phyloP scores from a whole-genome alignment of 2,888 invertebrate genomes.

The Scaptomyza flava region DNA sequence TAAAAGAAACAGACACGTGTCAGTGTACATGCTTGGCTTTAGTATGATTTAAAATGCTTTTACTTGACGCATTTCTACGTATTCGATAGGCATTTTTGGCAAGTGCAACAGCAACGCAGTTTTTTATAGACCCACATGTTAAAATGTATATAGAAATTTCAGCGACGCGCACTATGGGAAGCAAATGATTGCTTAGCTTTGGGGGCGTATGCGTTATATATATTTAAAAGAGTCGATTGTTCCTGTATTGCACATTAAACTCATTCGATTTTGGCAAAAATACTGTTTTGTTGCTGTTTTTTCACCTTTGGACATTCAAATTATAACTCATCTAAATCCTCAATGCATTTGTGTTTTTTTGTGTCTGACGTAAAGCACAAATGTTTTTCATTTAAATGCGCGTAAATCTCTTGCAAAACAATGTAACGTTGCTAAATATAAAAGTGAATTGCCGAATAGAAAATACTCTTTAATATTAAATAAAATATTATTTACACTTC shows the following conservation, averaged over 20 bases:
- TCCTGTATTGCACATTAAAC: background rate
- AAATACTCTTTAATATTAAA: slow-evolving; percentile 28
- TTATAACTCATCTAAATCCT: slow-evolving; percentile 7
- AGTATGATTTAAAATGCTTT: slow-evolving; percentile 34
- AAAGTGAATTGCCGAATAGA: background rate
- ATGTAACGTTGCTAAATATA: slow-evolving; percentile 11
- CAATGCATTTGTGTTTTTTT: slow-evolving; percentile 16
- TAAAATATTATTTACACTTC: background rate
- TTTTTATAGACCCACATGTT: slow-evolving; percentile 17
- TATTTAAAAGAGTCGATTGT: background rate
- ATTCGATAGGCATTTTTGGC: slow-evolving; percentile 56
- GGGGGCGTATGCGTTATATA: slow-evolving; percentile 66
- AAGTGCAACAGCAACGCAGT: slow-evolving; percentile 46
- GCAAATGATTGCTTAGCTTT: slow-evolving; percentile 37
- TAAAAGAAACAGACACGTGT: background rate
- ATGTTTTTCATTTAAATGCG: slow-evolving; percentile 46
- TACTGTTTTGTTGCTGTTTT: background rate
- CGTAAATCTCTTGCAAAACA: slow-evolving; percentile 48
- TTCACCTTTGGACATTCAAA: slow-evolving; percentile 6
- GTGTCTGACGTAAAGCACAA: slow-evolving; percentile 61
- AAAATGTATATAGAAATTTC: slow-evolving; percentile 35
- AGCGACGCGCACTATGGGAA: slow-evolving; percentile 39
- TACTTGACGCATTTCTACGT: slow-evolving; percentile 34
- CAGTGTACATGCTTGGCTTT: slow-evolving; percentile 1
- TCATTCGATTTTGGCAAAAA: too few species aligned